phyloP scores from a whole-genome alignment of 2,797 vertebrate species.

The Eremophila alpestris region DNA sequence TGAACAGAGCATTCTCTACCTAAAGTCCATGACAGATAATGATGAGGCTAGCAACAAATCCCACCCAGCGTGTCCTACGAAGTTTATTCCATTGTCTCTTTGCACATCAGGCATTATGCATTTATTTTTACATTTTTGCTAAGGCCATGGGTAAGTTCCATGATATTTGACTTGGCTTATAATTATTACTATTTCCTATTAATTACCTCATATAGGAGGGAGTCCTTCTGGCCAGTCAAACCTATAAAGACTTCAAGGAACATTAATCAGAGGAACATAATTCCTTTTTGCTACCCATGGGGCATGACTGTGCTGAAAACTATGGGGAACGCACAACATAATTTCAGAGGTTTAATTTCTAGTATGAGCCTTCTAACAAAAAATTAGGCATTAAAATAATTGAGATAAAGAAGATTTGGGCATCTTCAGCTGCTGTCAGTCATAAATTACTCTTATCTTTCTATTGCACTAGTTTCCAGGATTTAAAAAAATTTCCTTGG shows the following conservation, averaged over 20 bases:
- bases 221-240: constrained; percentile 51
- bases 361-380: constrained; percentile 16
- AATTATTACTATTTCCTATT: constrained; percentile 65
- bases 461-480: constrained; percentile 23
- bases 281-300: constrained; percentile 57
- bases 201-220: constrained; percentile 40
- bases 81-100: background rate
- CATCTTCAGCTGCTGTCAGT: constrained; percentile 11
- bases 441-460: constrained; percentile 12
- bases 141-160: background rate
- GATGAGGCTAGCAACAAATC: background rate
- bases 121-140: background rate
- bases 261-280: constrained; percentile 63
- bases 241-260: constrained; percentile 54
- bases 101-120: background rate
- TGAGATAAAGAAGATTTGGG: constrained; percentile 57
- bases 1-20: background rate
- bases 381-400: constrained; percentile 51
- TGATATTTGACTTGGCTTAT: constrained; percentile 38
- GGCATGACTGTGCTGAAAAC: background rate
- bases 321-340: constrained; percentile 16
- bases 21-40: background rate
- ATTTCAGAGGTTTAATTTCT: constrained; percentile 22
- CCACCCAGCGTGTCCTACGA: background rate
- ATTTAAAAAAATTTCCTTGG: constrained; percentile 2